phyloP scores from a whole-genome alignment of 2,113 vertebrate species.

The Entelurus aequoreus region DNA sequence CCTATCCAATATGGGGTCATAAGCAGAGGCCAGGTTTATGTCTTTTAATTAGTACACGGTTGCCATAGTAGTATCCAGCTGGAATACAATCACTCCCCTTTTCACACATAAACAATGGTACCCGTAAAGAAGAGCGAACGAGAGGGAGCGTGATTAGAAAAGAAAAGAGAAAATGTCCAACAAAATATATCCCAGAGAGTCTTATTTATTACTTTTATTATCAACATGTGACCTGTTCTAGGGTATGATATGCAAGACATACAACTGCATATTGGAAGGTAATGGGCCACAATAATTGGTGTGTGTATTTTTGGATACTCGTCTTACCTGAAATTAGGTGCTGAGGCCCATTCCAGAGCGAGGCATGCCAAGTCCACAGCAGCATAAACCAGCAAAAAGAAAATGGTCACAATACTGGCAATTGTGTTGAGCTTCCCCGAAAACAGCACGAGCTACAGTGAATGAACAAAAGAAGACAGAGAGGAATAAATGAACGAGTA shows the following conservation, averaged over 20 bases:
- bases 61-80: slow-evolving; percentile 40
- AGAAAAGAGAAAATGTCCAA: slow-evolving; percentile 3
- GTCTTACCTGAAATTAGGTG: slow-evolving; percentile 80
- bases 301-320: background rate
- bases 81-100: slow-evolving; percentile 29
- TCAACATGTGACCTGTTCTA: slow-evolving; percentile 1
- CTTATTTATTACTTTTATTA: background rate
- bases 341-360: slow-evolving; percentile 86
- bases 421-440: slow-evolving; percentile 81
- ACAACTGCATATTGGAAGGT: background rate
- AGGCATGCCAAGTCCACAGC: slow-evolving; percentile 86
- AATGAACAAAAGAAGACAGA: background rate
- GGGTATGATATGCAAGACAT: background rate
- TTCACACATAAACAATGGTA: slow-evolving; percentile 33
- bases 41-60: slow-evolving; percentile 60
- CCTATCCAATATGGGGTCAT: slow-evolving; percentile 36
- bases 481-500: background rate
- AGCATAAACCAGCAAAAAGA: slow-evolving; percentile 88
- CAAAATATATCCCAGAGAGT: background rate
- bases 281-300: background rate
- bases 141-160: slow-evolving; percentile 3
- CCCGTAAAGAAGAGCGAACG: slow-evolving; percentile 1
- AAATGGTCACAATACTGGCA: slow-evolving; percentile 84
- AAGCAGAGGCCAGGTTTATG: slow-evolving; percentile 57
- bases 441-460: slow-evolving; percentile 57